These are phyloP conservation scores for Hypercompe scribonia DNA, from an alignment of 2,888 invertebrate species.

Conservation along the genomic window DNA sequence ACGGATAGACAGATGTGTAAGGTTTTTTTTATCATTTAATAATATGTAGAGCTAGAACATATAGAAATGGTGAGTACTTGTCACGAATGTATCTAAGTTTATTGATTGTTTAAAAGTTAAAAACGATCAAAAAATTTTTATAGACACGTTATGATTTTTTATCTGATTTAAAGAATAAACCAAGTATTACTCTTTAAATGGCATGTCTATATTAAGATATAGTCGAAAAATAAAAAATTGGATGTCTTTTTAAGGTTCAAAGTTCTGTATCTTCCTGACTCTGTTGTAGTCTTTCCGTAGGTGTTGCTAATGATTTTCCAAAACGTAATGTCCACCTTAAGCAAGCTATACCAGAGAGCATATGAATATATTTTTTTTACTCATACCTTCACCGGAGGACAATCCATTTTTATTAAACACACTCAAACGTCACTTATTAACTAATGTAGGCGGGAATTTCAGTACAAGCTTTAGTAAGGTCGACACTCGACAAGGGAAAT, in stretches of 20 bases:
- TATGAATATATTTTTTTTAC: slow-evolving; percentile 64
- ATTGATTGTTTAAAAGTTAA: too few species aligned
- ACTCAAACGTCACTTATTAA: slow-evolving; percentile 81
- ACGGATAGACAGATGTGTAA: too few species aligned
- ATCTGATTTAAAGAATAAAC: too few species aligned
- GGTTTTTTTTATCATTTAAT: too few species aligned
- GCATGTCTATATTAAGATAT: background rate
- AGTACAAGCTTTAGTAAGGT: slow-evolving; percentile 43
- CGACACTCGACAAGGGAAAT: slow-evolving; percentile 28
- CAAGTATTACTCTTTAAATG: background rate
- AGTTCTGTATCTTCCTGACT: slow-evolving; percentile 50
- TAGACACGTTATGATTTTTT: too few species aligned
- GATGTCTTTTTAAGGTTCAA: background rate
- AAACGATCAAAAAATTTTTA: too few species aligned
- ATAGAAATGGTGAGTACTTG: too few species aligned
- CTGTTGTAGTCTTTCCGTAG: slow-evolving; percentile 62
- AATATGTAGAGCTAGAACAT: too few species aligned
- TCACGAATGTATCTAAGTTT: too few species aligned
- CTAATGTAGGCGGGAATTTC: slow-evolving; percentile 75
- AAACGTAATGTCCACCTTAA: slow-evolving; percentile 72
- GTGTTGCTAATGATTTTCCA: slow-evolving; percentile 82
- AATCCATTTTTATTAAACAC: slow-evolving; percentile 83
- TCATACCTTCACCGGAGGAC: slow-evolving; percentile 65
- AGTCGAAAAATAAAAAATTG: too few species aligned
- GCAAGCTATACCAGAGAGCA: slow-evolving; percentile 63